A percentile compares a stretch with the other conserved stretches of the same genome.
Conservation (phyloP, 2,113 vertebrate species). For the Peromyscus californicus region DNA sequence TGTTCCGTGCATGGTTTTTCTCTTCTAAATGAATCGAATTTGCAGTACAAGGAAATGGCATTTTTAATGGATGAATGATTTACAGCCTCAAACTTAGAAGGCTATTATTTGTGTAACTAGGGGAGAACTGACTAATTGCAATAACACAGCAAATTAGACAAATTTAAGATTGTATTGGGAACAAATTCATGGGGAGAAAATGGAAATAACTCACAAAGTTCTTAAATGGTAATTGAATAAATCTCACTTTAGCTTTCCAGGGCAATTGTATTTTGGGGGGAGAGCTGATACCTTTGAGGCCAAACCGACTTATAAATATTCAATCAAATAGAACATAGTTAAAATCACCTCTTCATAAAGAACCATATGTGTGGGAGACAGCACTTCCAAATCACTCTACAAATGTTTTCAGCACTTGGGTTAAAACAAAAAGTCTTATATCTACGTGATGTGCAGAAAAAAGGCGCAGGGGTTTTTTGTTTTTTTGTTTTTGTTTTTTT, state of each 20-base stretch:
- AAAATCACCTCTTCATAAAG: slow-evolving; percentile 84
- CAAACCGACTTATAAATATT: slow-evolving; percentile 83
- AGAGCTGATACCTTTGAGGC: slow-evolving; percentile 75
- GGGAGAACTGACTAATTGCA: slow-evolving; percentile 85
- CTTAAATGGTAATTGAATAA: slow-evolving; percentile 85
- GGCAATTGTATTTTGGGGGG: slow-evolving; percentile 71
- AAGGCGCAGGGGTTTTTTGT: slow-evolving; percentile 30
- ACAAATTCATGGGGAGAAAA: slow-evolving; percentile 82
- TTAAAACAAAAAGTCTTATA: slow-evolving; percentile 78
- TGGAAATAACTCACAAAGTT: slow-evolving; percentile 82
- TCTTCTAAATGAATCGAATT: slow-evolving; percentile 87
- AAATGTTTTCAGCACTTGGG: slow-evolving; percentile 73
- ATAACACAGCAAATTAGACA: slow-evolving; percentile 85
- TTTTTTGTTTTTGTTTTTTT: too few relatives aligned
- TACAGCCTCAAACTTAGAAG: slow-evolving; percentile 86
- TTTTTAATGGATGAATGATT: slow-evolving; percentile 91
- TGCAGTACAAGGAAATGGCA: slow-evolving; percentile 86
- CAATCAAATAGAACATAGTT: slow-evolving; percentile 79
- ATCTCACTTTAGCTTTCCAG: slow-evolving; percentile 81
- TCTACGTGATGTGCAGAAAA: slow-evolving; percentile 56
- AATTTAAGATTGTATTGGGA: slow-evolving; percentile 81
- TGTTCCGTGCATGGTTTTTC: slow-evolving; percentile 87
- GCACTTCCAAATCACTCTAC: slow-evolving; percentile 76
- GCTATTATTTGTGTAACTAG: slow-evolving; percentile 84
- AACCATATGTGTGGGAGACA: slow-evolving; percentile 78